Percentiles rank a stretch among this genome's conserved stretches.
These are phyloP conservation scores for Clupea harengus DNA, from an alignment of 2,113 vertebrate species.

Conservation along the genomic window DNA sequence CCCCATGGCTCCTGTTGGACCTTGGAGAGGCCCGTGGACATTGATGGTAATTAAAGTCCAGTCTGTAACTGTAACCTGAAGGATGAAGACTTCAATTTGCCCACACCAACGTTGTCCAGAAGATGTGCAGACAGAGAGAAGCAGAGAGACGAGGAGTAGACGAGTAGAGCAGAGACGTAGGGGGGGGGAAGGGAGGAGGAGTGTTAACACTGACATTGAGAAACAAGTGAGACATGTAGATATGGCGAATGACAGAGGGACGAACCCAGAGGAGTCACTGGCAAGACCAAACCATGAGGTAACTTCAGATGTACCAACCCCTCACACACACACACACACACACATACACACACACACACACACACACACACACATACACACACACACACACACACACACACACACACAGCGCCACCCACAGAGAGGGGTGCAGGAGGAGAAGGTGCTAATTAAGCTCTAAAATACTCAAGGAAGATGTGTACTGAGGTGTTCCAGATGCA, in stretches of 20 bases:
- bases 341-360: background rate
- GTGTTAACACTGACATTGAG: background rate
- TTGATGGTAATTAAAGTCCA: too few species aligned
- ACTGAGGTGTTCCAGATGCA: slow-evolving; percentile 41
- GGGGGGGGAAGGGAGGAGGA: too few species aligned
- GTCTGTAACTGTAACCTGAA: background rate
- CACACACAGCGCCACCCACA: slow-evolving; percentile 34
- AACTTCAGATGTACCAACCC: slow-evolving; percentile 18
- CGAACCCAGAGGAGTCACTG: background rate
- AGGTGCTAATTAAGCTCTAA: slow-evolving; percentile 67
- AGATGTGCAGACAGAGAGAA: background rate
- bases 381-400: slow-evolving; percentile 42
- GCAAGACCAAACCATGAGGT: slow-evolving; percentile 44
- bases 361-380: slow-evolving; percentile 47
- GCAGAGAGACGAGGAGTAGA: too few species aligned
- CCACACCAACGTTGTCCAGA: too few species aligned
- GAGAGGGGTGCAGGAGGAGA: slow-evolving; percentile 58
- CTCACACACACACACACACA: background rate
- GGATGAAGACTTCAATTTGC: background rate
- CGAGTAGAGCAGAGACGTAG: too few species aligned
- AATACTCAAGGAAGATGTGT: slow-evolving; percentile 53
- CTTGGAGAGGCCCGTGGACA: too few species aligned
- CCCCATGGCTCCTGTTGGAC: too few species aligned
- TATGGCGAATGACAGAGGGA: background rate
- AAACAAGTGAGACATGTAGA: background rate